Evolutionary conservation across 2,113 vertebrate species (phyloP).

Genomic region (Myanophis thanlyinensis): DNA sequence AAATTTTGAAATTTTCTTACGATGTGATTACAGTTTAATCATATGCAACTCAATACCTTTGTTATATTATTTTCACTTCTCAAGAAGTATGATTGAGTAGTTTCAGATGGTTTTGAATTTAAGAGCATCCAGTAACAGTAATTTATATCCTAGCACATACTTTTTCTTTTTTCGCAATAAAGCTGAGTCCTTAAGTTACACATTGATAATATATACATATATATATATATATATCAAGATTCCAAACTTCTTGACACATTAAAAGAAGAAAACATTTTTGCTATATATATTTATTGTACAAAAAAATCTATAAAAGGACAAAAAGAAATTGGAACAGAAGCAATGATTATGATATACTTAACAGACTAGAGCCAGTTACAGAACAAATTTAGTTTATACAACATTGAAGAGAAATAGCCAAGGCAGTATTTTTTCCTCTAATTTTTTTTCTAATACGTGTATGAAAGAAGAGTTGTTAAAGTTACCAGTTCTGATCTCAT

Average conservation of each 20-base stretch:
- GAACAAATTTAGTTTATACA: constrained; percentile 76
- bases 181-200: neutral
- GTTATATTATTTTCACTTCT: neutral
- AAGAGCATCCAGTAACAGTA: neutral
- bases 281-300: constrained; percentile 88
- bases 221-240: too few relatives aligned
- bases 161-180: neutral
- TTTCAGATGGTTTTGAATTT: neutral
- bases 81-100: neutral
- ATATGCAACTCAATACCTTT: neutral
- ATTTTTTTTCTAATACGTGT: constrained; percentile 2
- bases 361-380: constrained; percentile 76
- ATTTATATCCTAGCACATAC: neutral
- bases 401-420: constrained; percentile 43
- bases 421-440: neutral
- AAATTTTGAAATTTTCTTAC: neutral
- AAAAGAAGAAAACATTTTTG: constrained; percentile 48
- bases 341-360: constrained; percentile 77
- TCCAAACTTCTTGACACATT: neutral
- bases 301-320: constrained; percentile 75
- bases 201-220: too few relatives aligned
- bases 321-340: constrained; percentile 66
- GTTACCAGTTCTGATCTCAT: constrained; percentile 4
- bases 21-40: neutral
- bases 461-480: neutral